Evolutionary conservation across 2,888 invertebrate genomes (phyloP).

Genomic region (Lydus trimaculatus): DNA sequence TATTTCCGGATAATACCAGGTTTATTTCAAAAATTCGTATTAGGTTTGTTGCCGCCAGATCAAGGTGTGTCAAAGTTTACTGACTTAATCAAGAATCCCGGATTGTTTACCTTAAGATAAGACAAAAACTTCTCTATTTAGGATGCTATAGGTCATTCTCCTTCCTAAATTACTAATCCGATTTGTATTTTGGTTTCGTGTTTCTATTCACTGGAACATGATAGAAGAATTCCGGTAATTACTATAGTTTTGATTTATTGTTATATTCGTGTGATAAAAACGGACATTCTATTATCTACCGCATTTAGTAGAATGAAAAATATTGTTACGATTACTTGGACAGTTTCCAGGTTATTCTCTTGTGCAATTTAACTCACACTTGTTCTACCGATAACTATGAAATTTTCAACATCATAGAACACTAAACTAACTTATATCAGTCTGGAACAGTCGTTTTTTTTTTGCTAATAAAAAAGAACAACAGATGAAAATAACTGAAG

Average conservation of each 20-base stretch:
- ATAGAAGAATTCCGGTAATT: not conserved
- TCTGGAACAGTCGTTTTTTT: not conserved
- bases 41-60: not conserved
- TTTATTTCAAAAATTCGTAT: not conserved
- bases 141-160: not conserved
- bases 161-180: not conserved
- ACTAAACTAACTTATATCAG: not conserved
- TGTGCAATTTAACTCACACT: not conserved
- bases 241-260: not conserved
- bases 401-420: slow-evolving; percentile 1
- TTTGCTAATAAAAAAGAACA: not conserved
- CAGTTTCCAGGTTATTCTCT: not conserved
- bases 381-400: not conserved
- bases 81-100: not conserved
- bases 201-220: not conserved
- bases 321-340: not conserved
- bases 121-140: not conserved
- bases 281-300: not conserved
- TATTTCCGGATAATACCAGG: not conserved
- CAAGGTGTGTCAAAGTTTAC: not conserved
- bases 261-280: not conserved
- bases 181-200: not conserved
- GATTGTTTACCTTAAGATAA: not conserved
- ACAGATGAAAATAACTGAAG: not conserved
- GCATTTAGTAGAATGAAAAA: not conserved